Conservation (phyloP, 2,797 vertebrate species). For the Merluccius polli region DNA sequence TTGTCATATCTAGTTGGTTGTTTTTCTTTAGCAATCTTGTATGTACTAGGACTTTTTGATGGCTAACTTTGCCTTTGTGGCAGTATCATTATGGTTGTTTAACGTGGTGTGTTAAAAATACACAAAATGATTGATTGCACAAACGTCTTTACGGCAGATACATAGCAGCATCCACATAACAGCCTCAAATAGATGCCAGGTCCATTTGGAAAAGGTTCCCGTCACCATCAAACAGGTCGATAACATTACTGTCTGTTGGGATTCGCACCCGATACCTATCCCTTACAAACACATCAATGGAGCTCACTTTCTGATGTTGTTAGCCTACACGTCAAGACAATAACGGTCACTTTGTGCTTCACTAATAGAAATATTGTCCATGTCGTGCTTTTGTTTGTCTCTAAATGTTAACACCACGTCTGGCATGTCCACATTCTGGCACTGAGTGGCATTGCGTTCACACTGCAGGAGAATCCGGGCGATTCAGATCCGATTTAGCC, state of each 20-base stretch:
- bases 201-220: background rate
- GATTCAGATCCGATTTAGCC: too few relatives aligned
- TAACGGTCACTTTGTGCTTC: background rate
- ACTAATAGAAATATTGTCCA: background rate
- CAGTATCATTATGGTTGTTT: background rate
- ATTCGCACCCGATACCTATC: background rate
- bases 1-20: too few relatives aligned
- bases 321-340: background rate
- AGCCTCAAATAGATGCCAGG: background rate
- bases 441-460: background rate
- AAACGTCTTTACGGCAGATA: too few relatives aligned
- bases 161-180: background rate
- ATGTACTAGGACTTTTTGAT: background rate
- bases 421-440: background rate
- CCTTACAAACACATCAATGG: background rate
- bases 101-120: background rate
- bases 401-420: background rate
- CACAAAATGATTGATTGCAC: background rate
- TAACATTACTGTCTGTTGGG: background rate
- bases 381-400: background rate
- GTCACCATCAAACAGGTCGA: background rate
- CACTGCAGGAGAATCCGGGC: too few relatives aligned
- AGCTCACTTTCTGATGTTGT: background rate
- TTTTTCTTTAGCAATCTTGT: background rate
- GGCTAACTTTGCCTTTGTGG: background rate